Percentiles rank a stretch among this genome's conserved stretches.
Conservation (phyloP, 2,888 invertebrate genomes). For the Ceraclea dissimilis region DNA sequence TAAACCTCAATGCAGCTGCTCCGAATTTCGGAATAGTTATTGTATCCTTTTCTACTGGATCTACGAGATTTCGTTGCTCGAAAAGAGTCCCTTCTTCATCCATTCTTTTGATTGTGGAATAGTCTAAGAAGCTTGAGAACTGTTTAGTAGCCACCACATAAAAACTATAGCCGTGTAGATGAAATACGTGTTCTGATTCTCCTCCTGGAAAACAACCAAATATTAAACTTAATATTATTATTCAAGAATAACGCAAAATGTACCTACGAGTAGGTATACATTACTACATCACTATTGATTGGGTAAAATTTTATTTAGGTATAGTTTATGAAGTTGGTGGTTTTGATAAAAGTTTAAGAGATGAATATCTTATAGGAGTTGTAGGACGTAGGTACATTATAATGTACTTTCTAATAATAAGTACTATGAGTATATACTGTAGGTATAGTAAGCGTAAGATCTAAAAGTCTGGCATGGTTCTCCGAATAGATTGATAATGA, state of each 20-base stretch:
- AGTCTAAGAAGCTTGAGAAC: constrained; percentile 44
- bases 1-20: constrained; percentile 61
- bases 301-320: no score
- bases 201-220: constrained; percentile 43
- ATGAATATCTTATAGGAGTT: no score
- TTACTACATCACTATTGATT: background rate
- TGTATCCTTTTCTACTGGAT: constrained; percentile 65
- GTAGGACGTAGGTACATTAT: no score
- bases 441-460: no score
- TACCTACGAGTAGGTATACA: no score
- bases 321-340: no score
- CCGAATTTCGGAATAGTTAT: constrained; percentile 64
- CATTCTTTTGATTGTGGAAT: constrained; percentile 49
- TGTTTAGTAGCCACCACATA: constrained; percentile 54
- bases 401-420: no score
- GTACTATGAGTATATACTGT: no score
- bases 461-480: no score
- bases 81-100: constrained; percentile 51
- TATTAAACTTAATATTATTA: background rate
- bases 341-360: no score
- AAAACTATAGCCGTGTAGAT: constrained; percentile 69
- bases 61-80: constrained; percentile 46
- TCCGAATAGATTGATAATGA: no score
- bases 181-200: constrained; percentile 61
- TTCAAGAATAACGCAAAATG: no score